Conservation (phyloP, 2,888 invertebrate genomes). For the Erpobdella octoculata region DNA sequence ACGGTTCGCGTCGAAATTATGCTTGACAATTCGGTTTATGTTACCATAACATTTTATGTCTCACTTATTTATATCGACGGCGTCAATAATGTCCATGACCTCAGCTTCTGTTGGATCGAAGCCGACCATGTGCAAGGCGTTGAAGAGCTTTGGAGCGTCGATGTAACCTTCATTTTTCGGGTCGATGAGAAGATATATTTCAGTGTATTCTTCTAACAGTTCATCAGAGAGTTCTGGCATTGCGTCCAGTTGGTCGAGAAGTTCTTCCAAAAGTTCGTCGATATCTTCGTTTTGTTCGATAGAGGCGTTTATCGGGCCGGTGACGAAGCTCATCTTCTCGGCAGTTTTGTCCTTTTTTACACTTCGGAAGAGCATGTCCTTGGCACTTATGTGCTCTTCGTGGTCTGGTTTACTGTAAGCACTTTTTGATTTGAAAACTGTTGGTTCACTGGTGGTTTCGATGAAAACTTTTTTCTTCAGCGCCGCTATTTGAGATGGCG, state of each 20-base stretch:
- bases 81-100: slow-evolving; percentile 32
- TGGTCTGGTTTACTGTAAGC: too few relatives aligned
- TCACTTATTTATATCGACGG: slow-evolving; percentile 32
- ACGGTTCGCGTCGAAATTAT: too few relatives aligned
- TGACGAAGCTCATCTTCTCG: slow-evolving; percentile 21
- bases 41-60: too few relatives aligned
- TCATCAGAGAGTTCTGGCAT: slow-evolving; percentile 1
- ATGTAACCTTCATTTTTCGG: slow-evolving; percentile 32
- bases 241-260: slow-evolving; percentile 14
- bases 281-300: not conserved
- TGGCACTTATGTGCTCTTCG: slow-evolving; percentile 12
- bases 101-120: slow-evolving; percentile 32
- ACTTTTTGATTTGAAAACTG: too few relatives aligned
- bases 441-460: not conserved
- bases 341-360: slow-evolving; percentile 22
- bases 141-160: slow-evolving; percentile 29
- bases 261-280: slow-evolving; percentile 21
- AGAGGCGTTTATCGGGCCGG: not conserved
- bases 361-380: slow-evolving; percentile 16
- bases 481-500: too few relatives aligned
- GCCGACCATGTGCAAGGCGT: slow-evolving; percentile 28
- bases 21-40: too few relatives aligned
- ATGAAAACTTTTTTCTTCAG: not conserved
- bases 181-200: slow-evolving; percentile 33
- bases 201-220: slow-evolving; percentile 25